phyloP scores from a whole-genome alignment of 2,797 vertebrate genomes.

The Buphagus erythrorhynchus region DNA sequence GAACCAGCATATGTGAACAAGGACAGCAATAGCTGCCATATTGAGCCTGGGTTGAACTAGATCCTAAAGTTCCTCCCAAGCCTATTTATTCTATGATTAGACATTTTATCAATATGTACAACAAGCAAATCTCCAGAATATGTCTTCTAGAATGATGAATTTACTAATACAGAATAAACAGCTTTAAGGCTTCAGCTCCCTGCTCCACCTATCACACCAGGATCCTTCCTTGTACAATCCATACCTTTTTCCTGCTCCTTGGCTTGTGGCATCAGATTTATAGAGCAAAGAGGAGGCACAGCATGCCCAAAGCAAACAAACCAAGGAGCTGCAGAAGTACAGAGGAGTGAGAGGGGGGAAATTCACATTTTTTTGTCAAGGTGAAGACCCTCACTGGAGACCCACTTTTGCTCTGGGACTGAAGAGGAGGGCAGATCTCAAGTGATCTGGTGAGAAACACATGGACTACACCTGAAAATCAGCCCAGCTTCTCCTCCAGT shows the following conservation, averaged over 20 bases:
- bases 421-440: background rate
- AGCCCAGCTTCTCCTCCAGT: background rate
- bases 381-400: background rate
- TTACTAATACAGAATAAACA: background rate
- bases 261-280: background rate
- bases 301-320: background rate
- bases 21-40: background rate
- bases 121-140: background rate
- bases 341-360: fast-evolving
- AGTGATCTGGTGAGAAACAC: background rate
- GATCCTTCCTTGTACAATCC: background rate
- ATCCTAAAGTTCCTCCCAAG: background rate
- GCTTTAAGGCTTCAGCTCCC: background rate
- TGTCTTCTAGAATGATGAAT: background rate
- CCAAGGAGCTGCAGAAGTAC: background rate
- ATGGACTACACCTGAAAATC: background rate
- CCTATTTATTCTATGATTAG: background rate
- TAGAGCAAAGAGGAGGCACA: background rate
- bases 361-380: background rate
- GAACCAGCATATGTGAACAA: background rate
- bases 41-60: background rate
- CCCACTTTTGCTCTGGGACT: background rate
- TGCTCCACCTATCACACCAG: background rate
- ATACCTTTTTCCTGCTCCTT: background rate
- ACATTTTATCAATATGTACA: background rate